Evolutionary conservation across 2,113 vertebrate genomes (phyloP).

Genomic region (Aix galericulata): DNA sequence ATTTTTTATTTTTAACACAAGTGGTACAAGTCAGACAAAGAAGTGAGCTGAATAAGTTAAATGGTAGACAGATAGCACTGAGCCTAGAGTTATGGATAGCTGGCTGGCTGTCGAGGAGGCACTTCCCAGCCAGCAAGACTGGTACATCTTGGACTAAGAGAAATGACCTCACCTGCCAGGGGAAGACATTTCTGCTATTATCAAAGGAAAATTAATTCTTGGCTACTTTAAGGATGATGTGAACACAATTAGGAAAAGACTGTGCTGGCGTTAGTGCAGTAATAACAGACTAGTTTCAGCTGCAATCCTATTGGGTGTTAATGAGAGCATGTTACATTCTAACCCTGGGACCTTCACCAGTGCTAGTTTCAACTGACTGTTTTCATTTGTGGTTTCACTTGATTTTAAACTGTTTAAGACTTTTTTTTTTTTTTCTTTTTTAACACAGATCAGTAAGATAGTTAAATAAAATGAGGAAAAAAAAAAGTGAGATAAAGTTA

Average conservation of each 20-base stretch:
- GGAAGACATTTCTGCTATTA: background rate
- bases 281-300: background rate
- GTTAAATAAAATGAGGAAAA: background rate
- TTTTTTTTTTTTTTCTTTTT: background rate
- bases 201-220: fast-evolving
- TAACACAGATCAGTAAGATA: background rate
- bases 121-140: background rate
- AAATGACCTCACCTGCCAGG: background rate
- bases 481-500: background rate
- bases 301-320: background rate
- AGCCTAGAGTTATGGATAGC: background rate
- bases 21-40: background rate
- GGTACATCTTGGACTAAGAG: background rate
- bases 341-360: background rate
- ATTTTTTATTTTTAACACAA: background rate
- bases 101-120: background rate
- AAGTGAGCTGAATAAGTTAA: background rate
- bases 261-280: background rate
- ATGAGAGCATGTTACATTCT: background rate
- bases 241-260: background rate
- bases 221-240: fast-evolving
- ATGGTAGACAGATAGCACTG: fast-evolving
- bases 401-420: background rate
- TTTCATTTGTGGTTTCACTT: background rate
- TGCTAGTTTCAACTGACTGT: background rate